Base-by-base conservation (phyloP, 2,888 invertebrate species). In the Caradrina kadenii region DNA sequence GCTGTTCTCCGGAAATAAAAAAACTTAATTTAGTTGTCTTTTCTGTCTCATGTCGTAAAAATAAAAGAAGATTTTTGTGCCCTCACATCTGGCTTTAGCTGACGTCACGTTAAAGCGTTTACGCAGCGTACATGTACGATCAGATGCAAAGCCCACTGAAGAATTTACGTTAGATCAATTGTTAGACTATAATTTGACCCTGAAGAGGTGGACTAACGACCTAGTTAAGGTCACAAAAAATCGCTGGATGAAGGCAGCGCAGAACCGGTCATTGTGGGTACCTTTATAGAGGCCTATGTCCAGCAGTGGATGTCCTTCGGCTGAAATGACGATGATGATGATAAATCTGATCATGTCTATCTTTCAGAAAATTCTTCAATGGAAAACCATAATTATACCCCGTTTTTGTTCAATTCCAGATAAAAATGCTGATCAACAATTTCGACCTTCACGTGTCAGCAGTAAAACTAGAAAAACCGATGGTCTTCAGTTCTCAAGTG, bases 381-480 rank as follows among this genome's bases (percentile, higher is more conserved):
- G 4, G 1, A 63, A 42, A 21, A 13, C 6, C 2, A 13, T 17
- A 0, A 45, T 4, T 13, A 13, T 39, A n/a, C 2, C 1, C n/a
- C 0, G 10, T 13, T 0, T 56, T 63, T 19, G 42, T 21, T 39
- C 48, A 5, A 8, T 88, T 87, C 7, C 87, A 95, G 95, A 87
- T 95, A 67, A 93, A 89, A 85, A 91, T 91, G 87, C 79, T 95
- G 13, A 90, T 93, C 70, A 95, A 94, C 84, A 94, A 95, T 85
- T 94, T 93, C 72, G 95, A 94, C 66, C 76, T 92, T n/a, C 92
- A 92, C 78, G 92, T 95, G 22, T 89, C 94, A 0, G 93, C 90
- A 0, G 76, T 90, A 0, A 95, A 95, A 79, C 67, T 95, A 31
- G 84, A 85, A 1, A 48, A 70, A 0, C 89, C 90, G 0, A 63